phyloP scores from a whole-genome alignment of 2,113 vertebrate species.

The Triplophysa dalaica region DNA sequence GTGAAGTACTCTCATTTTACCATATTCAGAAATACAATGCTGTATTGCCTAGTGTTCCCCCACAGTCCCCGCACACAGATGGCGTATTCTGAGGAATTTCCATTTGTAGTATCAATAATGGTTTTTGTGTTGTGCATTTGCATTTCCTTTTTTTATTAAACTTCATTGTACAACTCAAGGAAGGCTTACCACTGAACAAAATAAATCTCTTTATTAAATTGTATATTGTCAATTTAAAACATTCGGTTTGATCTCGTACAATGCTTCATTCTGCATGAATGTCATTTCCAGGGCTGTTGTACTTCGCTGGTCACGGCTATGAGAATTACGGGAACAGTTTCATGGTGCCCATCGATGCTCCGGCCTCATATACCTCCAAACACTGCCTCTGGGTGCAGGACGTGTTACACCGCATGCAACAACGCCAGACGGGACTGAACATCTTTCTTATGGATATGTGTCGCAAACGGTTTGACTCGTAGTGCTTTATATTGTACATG shows the following conservation, averaged over 20 bases:
- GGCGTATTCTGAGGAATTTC: too few relatives aligned
- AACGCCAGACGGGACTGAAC: slow-evolving; percentile 80
- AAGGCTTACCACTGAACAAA: too few relatives aligned
- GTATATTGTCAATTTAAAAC: too few relatives aligned
- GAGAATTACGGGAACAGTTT: slow-evolving; percentile 90
- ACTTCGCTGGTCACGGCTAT: slow-evolving; percentile 85
- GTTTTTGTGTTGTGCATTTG: too few relatives aligned
- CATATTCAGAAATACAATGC: too few relatives aligned
- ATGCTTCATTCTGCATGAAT: background rate
- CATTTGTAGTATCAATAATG: too few relatives aligned
- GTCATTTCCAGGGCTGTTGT: slow-evolving; percentile 77
- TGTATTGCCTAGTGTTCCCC: too few relatives aligned
- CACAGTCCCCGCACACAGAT: too few relatives aligned
- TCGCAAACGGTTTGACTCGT: slow-evolving; percentile 74
- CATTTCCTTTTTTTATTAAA: too few relatives aligned
- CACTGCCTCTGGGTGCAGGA: slow-evolving; percentile 84
- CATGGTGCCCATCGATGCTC: slow-evolving; percentile 85
- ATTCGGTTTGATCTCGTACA: background rate
- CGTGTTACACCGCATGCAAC: slow-evolving; percentile 82
- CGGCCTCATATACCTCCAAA: slow-evolving; percentile 76
- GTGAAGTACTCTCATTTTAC: too few relatives aligned
- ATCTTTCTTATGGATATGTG: slow-evolving; percentile 89
- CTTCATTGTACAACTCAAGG: too few relatives aligned
- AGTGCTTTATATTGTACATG: background rate
- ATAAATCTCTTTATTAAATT: background rate